Evolutionary conservation across 1,140 invertebrate species (phyloP).

Genomic region (Lordiphosa mommai): DNA sequence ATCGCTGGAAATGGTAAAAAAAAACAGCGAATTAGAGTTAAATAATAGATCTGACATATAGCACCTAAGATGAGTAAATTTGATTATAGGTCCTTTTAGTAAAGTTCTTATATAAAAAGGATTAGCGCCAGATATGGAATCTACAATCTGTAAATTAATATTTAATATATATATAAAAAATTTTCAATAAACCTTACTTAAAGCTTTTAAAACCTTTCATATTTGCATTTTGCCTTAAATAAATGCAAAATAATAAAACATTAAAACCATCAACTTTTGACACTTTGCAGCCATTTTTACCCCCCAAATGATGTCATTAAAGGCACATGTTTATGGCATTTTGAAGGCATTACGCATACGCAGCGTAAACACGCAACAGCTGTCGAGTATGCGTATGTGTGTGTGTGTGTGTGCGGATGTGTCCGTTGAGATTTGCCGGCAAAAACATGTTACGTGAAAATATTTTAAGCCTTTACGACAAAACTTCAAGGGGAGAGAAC

Average conservation of each 20-base stretch:
- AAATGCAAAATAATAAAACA: constrained; percentile 65
- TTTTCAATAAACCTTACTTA: no score
- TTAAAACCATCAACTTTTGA: constrained; percentile 73
- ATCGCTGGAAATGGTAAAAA: no score
- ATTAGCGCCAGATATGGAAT: no score
- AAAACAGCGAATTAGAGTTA: no score
- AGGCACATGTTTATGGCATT: constrained; percentile 73
- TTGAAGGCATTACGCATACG: constrained; percentile 73
- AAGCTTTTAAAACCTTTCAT: not conserved
- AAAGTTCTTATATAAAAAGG: no score
- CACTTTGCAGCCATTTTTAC: constrained; percentile 62
- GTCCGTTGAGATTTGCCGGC: constrained; percentile 60
- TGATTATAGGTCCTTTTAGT: no score
- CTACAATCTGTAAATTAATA: no score
- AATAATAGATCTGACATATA: no score
- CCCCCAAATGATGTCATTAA: constrained; percentile 70
- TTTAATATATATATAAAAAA: no score
- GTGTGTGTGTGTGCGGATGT: constrained; percentile 8
- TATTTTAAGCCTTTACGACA: constrained; percentile 67
- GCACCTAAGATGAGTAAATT: no score
- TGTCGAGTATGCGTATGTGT: constrained; percentile 38
- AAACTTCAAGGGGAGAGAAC: constrained; percentile 1
- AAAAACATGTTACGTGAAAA: constrained; percentile 68
- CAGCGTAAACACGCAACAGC: constrained; percentile 64
- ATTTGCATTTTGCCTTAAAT: constrained; percentile 63